Evolutionary conservation across 2,888 invertebrate species (phyloP).

Genomic region (Scaptodrosophila latifasciaeformis): DNA sequence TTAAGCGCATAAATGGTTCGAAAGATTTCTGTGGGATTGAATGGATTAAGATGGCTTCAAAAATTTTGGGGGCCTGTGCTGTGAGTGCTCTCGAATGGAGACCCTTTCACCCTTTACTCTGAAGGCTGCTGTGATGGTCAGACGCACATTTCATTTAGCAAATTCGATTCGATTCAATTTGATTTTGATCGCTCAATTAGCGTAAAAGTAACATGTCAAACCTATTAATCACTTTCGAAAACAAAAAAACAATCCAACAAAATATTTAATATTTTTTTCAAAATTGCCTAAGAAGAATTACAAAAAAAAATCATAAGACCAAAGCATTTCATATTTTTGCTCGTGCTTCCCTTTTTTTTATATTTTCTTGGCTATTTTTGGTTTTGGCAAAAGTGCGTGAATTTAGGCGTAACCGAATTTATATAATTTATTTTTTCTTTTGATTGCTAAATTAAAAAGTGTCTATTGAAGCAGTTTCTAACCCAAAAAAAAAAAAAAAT

Average conservation of each 20-base stretch:
- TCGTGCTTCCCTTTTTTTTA: conserved; percentile 24
- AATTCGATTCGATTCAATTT: conserved; percentile 56
- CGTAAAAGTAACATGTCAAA: conserved; percentile 69
- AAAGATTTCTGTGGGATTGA: too few relatives aligned
- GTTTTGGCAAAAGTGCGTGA: conserved; percentile 51
- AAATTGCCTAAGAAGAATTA: conserved; percentile 22
- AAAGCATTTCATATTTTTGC: conserved; percentile 7
- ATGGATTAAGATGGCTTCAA: not conserved
- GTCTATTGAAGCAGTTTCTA: not conserved
- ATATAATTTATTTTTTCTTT: conserved; percentile 66
- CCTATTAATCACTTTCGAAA: conserved; percentile 64
- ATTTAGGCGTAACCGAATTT: conserved; percentile 61
- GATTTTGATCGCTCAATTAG: conserved; percentile 69
- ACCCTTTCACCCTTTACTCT: conserved; percentile 68
- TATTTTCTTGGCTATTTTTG: not conserved
- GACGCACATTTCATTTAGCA: conserved; percentile 54
- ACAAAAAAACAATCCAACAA: conserved; percentile 15
- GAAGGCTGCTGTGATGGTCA: conserved; percentile 50
- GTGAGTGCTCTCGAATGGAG: too few relatives aligned
- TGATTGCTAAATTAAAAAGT: conserved; percentile 66
- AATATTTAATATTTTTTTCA: too few relatives aligned
- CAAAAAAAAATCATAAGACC: conserved; percentile 11
- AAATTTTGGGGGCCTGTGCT: too few relatives aligned
- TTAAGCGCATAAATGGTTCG: conserved; percentile 61
- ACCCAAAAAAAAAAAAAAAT: too few relatives aligned